phyloP scores from a whole-genome alignment of 2,113 vertebrate species.

The Ctenomys sociabilis region DNA sequence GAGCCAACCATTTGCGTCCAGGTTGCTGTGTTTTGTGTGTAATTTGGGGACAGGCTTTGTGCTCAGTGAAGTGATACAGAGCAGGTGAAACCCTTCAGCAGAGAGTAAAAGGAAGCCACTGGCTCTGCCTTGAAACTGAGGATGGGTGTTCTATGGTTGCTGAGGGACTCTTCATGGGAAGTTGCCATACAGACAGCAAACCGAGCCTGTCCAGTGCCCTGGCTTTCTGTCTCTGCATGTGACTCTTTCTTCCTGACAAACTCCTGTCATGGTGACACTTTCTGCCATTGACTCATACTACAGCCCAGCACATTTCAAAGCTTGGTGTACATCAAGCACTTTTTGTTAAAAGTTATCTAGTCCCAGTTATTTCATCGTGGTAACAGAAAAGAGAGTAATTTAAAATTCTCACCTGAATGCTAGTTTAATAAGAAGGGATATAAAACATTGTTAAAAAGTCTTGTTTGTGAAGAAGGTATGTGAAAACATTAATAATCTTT shows the following conservation, averaged over 20 bases:
- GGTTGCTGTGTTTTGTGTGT: background rate
- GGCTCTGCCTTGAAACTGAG: background rate
- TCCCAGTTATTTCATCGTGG: background rate
- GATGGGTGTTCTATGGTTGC: background rate
- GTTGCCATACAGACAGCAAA: background rate
- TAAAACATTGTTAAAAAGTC: background rate
- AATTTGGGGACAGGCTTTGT: background rate
- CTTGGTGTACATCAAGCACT: background rate
- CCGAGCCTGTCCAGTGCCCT: background rate
- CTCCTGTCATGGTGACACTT: too few species aligned
- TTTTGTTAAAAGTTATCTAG: background rate
- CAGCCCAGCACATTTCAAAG: background rate
- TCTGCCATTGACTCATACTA: too few species aligned
- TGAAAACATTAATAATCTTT: background rate
- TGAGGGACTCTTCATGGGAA: background rate
- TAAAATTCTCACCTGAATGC: background rate
- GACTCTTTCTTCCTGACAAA: background rate
- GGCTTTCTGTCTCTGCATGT: background rate
- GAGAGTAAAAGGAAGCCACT: background rate
- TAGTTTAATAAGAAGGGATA: background rate
- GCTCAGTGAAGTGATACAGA: background rate
- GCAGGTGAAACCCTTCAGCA: rapidly evolving
- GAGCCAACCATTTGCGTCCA: background rate
- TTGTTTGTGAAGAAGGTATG: background rate
- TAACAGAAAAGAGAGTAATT: background rate